A percentile compares a stretch with the other conserved stretches of the same genome.
phyloP scores from a whole-genome alignment of 2,888 invertebrate species.

The Pedicia rivosa region DNA sequence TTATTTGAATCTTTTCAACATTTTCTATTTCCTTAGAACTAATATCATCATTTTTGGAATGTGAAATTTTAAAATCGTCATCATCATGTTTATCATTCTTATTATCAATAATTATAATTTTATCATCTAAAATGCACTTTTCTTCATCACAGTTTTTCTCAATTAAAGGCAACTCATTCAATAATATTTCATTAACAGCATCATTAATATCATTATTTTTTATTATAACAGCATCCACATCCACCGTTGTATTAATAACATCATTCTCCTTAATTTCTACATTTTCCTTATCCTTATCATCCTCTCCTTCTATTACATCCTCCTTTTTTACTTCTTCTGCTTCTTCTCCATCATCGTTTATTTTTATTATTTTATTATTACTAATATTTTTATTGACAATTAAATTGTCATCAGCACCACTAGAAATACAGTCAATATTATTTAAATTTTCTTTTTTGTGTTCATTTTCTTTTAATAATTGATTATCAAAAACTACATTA shows the following conservation, averaged over 20 bases:
- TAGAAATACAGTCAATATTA: neutral
- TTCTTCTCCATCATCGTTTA: slow-evolving; percentile 2
- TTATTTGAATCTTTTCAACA: neutral
- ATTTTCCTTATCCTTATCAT: slow-evolving; percentile 7
- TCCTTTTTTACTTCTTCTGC: slow-evolving; percentile 6
- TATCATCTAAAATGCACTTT: slow-evolving; percentile 2
- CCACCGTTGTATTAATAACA: neutral
- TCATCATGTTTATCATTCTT: slow-evolving; percentile 1
- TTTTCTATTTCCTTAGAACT: slow-evolving; percentile 3
- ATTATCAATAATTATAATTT: slow-evolving; percentile 3
- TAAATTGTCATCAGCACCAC: neutral
- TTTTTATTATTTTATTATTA: neutral
- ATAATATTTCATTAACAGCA: slow-evolving; percentile 1
- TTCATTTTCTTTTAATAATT: too few relatives aligned
- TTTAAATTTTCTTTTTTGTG: neutral
- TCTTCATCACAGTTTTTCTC: slow-evolving; percentile 3
- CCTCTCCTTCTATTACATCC: neutral
- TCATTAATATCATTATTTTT: too few relatives aligned
- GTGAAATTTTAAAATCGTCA: neutral
- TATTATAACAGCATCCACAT: too few relatives aligned
- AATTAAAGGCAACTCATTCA: slow-evolving; percentile 2
- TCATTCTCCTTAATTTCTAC: slow-evolving; percentile 3
- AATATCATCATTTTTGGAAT: neutral
- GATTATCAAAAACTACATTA: neutral
- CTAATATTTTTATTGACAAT: neutral